Base-by-base conservation (phyloP, 2,797 vertebrate genomes). In the Spinus pinus region DNA sequence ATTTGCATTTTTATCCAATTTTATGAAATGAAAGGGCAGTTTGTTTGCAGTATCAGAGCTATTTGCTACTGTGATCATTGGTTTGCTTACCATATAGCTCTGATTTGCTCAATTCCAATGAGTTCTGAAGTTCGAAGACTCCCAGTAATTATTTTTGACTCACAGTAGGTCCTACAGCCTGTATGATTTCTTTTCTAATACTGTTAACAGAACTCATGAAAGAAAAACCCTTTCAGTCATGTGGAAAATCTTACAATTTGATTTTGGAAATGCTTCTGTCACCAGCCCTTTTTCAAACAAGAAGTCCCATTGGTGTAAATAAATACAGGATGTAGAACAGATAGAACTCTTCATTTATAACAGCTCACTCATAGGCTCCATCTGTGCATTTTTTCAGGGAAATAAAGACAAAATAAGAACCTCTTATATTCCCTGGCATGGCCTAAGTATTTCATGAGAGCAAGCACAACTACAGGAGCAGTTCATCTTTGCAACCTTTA, bases 181-280 rank as follows among this genome's bases (percentile, higher is more conserved):
- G 9, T 21, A 49, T 28, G 30, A 80, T 56, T 84, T 74, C 17
- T 81, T 83, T 78, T 44, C 58, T 60, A 31, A n/a, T n/a, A 31
- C 53, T 85, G 84, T 65, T 85, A 73, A 69, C 30, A n/a, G 15
- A 53, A 74, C 3, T 49, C 4, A 72, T 15, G 16, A 71, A 93
- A 93, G 35, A 47, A 79, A 77, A 15, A 0, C 10, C 9, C 41
- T 72, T 61, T 37, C 23, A 74, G 61, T 67, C 28, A 85, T 11
- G 3, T 23, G 61, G 91, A 82, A 93, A 91, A 83, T 61, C 30
- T 87, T 81, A 74, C 30, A 42, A 67, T 93, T 92, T 71, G 75
- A 44, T 85, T 90, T 90, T 87, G 81, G 50, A 95, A 89, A 81
- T 61, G 69, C 39, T 91, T 86, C 69, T 47, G 23, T 60, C 78